Base-by-base conservation (phyloP, 2,797 vertebrate genomes). In the Odontamblyopus lacepedii region DNA sequence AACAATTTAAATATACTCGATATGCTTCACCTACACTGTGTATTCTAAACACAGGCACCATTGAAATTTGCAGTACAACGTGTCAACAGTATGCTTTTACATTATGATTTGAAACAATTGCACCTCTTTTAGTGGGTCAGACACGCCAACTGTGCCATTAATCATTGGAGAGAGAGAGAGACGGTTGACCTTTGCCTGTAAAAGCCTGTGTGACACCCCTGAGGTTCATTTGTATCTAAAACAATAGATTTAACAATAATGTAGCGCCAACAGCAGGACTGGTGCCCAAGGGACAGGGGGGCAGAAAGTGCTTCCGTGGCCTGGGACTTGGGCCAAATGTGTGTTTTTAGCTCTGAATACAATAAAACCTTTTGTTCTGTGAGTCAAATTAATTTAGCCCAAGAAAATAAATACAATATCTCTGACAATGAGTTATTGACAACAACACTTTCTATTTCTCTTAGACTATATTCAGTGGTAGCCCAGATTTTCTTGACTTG, bases 171-270 rank as follows among this genome's bases (percentile, higher is more conserved):
- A 56, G 53, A 23, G 53, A 23, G 23, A 6, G 55, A 23, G 53
- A 13, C 1, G 23, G 23, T 57, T 57, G 55, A 57, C 55, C 55
- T 75, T 27, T 55, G 63, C 78, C 70, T 78, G 68, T 44, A 74
- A 74, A 2, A 41, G 63, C 71, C 51, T 9, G 55, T 67, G 70
- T 27, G 3, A 70, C 74, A 79, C 59, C 65, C 83, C 60, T 71
- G 62, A 75, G 77, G 71, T 69, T 23, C 53, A 86, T 61, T 61
- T 71, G 23, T 74, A 61, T 78, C 67, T 77, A 60, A 84, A 72
- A 76, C 51, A 67, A 62, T 71, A 74, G 1, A 13, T 80, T 81
- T 75, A 79, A 80, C 79, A 69, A 60, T 56, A 63, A 62, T 76
- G 74, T 55, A 70, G 61, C 77, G 70, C 73, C 73, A 74, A 69